Base-by-base conservation (phyloP, 2,113 vertebrate species). In the Pelmatolapia mariae region DNA sequence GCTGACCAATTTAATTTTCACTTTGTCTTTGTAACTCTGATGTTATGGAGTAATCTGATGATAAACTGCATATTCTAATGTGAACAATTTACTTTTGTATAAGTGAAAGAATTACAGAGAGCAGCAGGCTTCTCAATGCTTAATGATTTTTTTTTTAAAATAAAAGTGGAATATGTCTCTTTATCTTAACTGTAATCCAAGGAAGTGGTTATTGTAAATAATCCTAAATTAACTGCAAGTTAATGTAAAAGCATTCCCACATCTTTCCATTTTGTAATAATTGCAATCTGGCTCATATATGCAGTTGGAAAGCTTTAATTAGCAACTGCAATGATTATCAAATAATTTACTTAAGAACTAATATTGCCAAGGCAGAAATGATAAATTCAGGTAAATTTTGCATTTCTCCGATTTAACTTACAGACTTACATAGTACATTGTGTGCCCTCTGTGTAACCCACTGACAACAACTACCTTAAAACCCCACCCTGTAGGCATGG, bases 401-500 rank as follows among this genome's bases (percentile, higher is more conserved):
- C 16, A 10, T 8, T 36, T 61, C 2, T 29, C 63, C 57, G 56
- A 83, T 84, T 83, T 83, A 89, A 57, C 50, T 33, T 79, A 47
- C 36, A 63, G 59, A 63, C 16, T 63, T 45, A 80, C 63, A 86
- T 78, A 45, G 36, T 45, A 83, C 57, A 86, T 29, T 57, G 15
- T 16, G 19, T 16, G 36, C 38, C 29, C 33, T 18, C 50, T n/a
- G 4, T 87, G 56, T 47, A 82, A 16, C 83, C 66, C 57, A 66
- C 90, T 88, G 71, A 88, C 79, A 84, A 87, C 54, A 61, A 80
- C 90, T 91, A 89, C 87, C 87, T 92, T 90, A 90, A 89, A 89
- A 82, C 89, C 43, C 63, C 89, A 81, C 92, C 92, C 93, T 59
- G 73, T 86, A 91, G 92, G 90, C 93, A 91, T 86, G 79, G 92